Evolutionary conservation across 2,797 vertebrate genomes (phyloP), one percentile per base, ranked within the genome.

Genomic region (Sternarchorhynchus goeldii): DNA sequence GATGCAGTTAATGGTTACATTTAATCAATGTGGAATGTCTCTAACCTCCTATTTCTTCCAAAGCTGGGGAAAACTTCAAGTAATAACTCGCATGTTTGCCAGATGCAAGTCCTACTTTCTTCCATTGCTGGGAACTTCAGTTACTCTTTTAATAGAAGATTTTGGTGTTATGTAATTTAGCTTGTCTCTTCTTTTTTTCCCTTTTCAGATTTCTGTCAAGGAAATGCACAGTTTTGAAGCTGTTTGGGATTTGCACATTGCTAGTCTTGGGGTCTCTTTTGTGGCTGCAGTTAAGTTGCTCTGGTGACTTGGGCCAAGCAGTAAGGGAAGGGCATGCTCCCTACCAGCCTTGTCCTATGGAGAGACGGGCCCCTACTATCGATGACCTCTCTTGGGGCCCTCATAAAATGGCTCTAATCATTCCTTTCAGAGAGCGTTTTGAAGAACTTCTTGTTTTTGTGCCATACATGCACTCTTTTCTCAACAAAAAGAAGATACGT

Each of bases 361-460:
- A 88, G 10, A 76, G 41, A 4, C 94, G 81, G 18, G 86, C 80
- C 2, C 83, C 68, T 0, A 75, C 88, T 0, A 85, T 41, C 20
- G 92, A 98, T 34, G 90, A 96, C 64, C 86, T 86, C 0, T 90
- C 94, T 0, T 98, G 97, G 97, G 95, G 96, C 0, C 93, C 94
- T 58, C 97, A 99, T 85, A 96, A 95, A 75, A 89, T 99, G 87
- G 95, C 95, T 0, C 86, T 99, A 62, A 86, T 99, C 71, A 87
- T 99, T 36, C 97, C 97, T 2, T 99, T 99, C 87, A 92, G 97
- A 0, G 97, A 99, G 66, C 95, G 97, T 78, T 99, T 99, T 18
- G 97, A 99, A 83, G 97, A 99, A 91, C 94, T 99, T 63, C 89
- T 99, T 84, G 90, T 93, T 21, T 99, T 99, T 0, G 96, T 97